phyloP scores from a whole-genome alignment of 53 echinoderm and acorn worm species.

The Echinarachnius parma region DNA sequence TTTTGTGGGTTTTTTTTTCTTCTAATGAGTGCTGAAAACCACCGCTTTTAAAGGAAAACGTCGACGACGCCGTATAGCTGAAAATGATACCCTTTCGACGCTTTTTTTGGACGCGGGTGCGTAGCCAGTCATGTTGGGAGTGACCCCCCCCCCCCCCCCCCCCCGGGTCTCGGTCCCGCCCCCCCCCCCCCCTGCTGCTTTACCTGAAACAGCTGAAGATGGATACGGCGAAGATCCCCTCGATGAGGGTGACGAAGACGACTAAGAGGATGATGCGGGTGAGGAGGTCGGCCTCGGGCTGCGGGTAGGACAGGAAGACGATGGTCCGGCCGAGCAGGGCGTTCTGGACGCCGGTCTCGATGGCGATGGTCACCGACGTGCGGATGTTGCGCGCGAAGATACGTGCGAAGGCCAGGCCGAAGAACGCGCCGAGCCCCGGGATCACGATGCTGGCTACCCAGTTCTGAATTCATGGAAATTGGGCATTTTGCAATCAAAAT shows the following conservation, averaged over 20 bases:
- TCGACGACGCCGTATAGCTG: no score
- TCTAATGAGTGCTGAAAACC: no score
- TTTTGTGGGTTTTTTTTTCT: no score
- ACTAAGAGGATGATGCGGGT: slow-evolving; percentile 67
- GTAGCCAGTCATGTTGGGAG: no score
- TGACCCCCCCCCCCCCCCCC: no score
- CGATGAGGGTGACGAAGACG: slow-evolving; percentile 67
- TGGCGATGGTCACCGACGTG: slow-evolving; percentile 71
- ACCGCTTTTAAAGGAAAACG: no score
- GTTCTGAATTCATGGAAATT: slow-evolving; percentile 22
- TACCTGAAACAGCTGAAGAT: slow-evolving; percentile 36
- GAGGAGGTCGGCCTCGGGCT: slow-evolving; percentile 91
- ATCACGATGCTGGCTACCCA: slow-evolving; percentile 72
- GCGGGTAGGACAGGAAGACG: slow-evolving; percentile 68
- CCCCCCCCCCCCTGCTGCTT: no score
- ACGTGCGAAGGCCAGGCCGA: slow-evolving; percentile 75
- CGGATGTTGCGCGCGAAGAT: slow-evolving; percentile 60
- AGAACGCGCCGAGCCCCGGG: slow-evolving; percentile 70
- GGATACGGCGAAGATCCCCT: slow-evolving; percentile 54
- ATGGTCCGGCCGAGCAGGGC: slow-evolving; percentile 79
- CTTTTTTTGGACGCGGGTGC: no score
- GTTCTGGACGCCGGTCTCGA: slow-evolving; percentile 94
- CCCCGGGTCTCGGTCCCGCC: no score
- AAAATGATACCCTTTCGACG: no score
- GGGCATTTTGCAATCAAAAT: no score